Evolutionary conservation across 2,888 invertebrate genomes (phyloP).

Genomic region (Lasioglossum morio): DNA sequence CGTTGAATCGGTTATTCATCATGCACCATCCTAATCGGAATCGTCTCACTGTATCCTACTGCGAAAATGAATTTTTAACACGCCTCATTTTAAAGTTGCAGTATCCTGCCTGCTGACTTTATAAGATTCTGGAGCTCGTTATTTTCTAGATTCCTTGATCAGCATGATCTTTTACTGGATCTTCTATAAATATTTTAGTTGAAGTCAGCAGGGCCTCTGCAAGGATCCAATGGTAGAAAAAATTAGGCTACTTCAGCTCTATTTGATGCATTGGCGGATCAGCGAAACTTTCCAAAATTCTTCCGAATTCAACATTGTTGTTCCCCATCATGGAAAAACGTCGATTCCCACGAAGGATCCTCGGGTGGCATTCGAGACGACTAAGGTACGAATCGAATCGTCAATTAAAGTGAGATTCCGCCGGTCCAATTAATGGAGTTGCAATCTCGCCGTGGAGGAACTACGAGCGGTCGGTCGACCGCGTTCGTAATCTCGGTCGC

Average conservation of each 20-base stretch:
- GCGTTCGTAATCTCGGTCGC: neutral
- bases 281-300: neutral
- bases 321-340: neutral
- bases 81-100: neutral
- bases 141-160: neutral
- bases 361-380: neutral
- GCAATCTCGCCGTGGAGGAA: conserved; percentile 2
- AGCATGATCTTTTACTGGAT: neutral
- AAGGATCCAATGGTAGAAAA: too few species aligned
- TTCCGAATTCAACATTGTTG: neutral
- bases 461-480: neutral
- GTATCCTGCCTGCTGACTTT: neutral
- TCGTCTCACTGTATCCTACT: neutral
- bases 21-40: neutral
- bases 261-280: neutral
- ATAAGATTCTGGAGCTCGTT: neutral
- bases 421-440: conserved; percentile 48
- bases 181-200: neutral
- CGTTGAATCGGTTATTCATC: neutral
- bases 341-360: neutral
- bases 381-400: conserved; percentile 22
- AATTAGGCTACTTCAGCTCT: too few species aligned
- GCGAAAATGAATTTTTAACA: neutral
- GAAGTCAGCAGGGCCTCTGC: neutral
- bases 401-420: conserved; percentile 31